Base-by-base conservation (phyloP, 1,140 invertebrate species). In the Apis florea region DNA sequence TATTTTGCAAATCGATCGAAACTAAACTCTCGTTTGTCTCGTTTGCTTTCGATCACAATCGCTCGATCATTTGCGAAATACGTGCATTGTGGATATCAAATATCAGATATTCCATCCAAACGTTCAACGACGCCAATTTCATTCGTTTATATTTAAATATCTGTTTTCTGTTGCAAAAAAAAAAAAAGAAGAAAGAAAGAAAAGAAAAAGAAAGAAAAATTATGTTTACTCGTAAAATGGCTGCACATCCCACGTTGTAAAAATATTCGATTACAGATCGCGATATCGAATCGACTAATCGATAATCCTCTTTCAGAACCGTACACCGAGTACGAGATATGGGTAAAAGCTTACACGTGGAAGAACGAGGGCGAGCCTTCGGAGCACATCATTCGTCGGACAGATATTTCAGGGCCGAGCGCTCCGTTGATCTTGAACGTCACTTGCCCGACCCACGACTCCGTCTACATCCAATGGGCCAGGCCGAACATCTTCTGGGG, bases 261-360 rank as follows among this genome's bases (percentile, higher is more conserved):
- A 40, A 40, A 5, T 40, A 21, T 19, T 9, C 13, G 19, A 21
- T 66, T 12, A 9, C 31, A 10, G 15, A 10, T 17, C 8, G 24
- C 4, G 6, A 17, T 17, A 64, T 10, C 40, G 19, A 6, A 4
- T 13, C 12, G 8, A 73, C 49, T 24, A n/a, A 63, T 26, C 9
- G 51, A 24, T 26, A 5, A 79, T 63, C 80, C 75, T 70, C 77
- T 94, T 95, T 78, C 93, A 97, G 97, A 95, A 89, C 96, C 97
- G 31, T 96, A 95, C 90, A 97, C 96, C 6, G 95, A 97, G 66
- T 98, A 98, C 92, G 97, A 96, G 92, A 96, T 98, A 85, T 98
- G 96, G 95, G 96, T 98, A 15, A 96, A 97, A 89, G 97, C 97
- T 21, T 96, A 95, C 88, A 97, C 96, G 13, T 94, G 93, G 89